These are phyloP conservation scores for Paelopatides confundens DNA, from an alignment of 53 echinoderm and acorn worm species.

Conservation along the genomic window DNA sequence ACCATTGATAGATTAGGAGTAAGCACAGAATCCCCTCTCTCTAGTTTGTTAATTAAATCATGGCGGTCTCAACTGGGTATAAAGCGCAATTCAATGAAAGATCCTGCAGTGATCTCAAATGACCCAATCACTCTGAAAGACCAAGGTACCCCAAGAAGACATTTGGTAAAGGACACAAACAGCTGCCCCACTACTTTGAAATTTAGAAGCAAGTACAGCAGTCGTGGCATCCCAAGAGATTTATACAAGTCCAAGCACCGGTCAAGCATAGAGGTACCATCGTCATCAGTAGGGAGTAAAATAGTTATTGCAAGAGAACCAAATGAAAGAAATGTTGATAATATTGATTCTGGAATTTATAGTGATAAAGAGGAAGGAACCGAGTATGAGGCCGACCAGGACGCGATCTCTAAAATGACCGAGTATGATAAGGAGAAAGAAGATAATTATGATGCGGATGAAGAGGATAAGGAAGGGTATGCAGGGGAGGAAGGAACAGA, in stretches of 20 bases:
- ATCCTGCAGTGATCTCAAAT: not conserved
- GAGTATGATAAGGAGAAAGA: not conserved
- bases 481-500: not conserved
- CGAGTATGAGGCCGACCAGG: no score
- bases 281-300: not conserved
- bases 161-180: not conserved
- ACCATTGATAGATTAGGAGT: not conserved
- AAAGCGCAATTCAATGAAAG: not conserved
- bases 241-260: not conserved
- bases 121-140: not conserved
- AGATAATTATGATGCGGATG: not conserved
- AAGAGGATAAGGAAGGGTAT: not conserved
- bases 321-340: no score
- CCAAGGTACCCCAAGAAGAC: not conserved
- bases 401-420: no score
- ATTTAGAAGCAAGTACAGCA: not conserved
- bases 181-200: not conserved
- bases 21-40: not conserved
- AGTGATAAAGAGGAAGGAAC: no score
- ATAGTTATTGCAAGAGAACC: no score
- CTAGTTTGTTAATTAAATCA: not conserved
- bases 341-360: no score
- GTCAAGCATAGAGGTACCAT: not conserved
- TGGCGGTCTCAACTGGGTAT: not conserved
- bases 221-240: not conserved